Evolutionary conservation across 2,113 vertebrate genomes (phyloP), one percentile per base, ranked within the genome.

Genomic region (Pelecanus crispus): DNA sequence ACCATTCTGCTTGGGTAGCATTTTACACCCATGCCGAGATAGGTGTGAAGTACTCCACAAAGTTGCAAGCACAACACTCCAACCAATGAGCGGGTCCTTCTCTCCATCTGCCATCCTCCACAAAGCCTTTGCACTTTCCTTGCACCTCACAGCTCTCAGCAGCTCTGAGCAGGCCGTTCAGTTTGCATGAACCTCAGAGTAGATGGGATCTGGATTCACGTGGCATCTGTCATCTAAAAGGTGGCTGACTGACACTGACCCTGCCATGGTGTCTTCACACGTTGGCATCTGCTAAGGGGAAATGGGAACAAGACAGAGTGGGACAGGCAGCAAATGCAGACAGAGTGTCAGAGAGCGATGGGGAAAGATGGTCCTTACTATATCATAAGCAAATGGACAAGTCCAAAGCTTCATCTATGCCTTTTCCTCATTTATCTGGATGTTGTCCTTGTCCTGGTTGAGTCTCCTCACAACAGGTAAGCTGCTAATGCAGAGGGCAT

Each of bases 101-200:
- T 73, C 67, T 93, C 92, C 94, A 96, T 95, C 92, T 97, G 92
- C 56, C 53, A 61, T 13, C 68, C 21, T 90, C 15, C 24, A 28
- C 20, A 49, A 73, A 70, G 75, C 72, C 75, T 91, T 79, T 85
- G 47, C 87, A 38, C 56, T 75, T 84, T 13, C 19, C 47, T 84
- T 84, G 38, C 77, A 87, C 52, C 67, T 93, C 86, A 5, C 42
- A 78, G 58, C 40, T 82, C 88, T 58, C 75, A 32, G 74, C n/a
- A 88, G 71, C 92, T 78, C 50, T 55, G 32, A 61, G 59, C 22
- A 42, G 92, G 58, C 42, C 22, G 0, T 65, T 88, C 28, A 13
- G 32, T 70, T 38, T 47, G 26, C 32, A 10, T 1, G 32, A 88
- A 42, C 52, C 32, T 88, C 52, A 21, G 52, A 72, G 80, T 36